Base-by-base conservation (phyloP, 2,888 invertebrate genomes). In the Hirtodrosophila histrioides region DNA sequence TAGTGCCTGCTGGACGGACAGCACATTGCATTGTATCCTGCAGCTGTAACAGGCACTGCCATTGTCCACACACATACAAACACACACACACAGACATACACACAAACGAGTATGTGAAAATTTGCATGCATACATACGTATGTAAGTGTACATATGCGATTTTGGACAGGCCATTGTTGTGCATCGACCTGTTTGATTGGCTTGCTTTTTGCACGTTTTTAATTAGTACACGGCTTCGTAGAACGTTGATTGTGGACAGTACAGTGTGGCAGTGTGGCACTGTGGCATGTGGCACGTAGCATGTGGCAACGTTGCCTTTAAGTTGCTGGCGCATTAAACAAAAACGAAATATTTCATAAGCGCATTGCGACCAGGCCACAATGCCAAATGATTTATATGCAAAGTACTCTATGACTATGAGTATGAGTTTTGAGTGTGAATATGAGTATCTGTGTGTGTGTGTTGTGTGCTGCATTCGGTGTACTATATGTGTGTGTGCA, bases 161-260 rank as follows among this genome's bases (percentile, higher is more conserved):
- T 77, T 78, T 74, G 66, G 69, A 56, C 68, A 67, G 69, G 62
- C 69, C 71, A 86, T 86, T 88, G 86, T 75, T 86, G 79, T 84
- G 78, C 82, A 82, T 85, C 81, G 83, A 83, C 83, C 81, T 84
- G 81, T 86, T 86, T 85, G 86, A 86, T 86, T 86, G 83, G 80
- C 69, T 80, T 72, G 81, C 74, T 86, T 81, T 86, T 88, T 88
- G 78, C 78, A 83, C 81, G 83, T 79, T 84, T 84, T 86, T 84
- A 86, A 86, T 84, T 84, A 84, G 83, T 75, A 66, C 48, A 46
- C 45, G 24, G 17, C 35, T 36, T 37, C 33, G 54, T 46, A 10
- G 60, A 50, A 44, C 35, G 46, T 2, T 27, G 56, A 35, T 29
- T 35, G 37, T 23, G 10, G 43, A 11, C 3, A 10, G 31, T 11